Conservation (phyloP, 1,140 invertebrate genomes). For the Zaprionus camerounensis region DNA sequence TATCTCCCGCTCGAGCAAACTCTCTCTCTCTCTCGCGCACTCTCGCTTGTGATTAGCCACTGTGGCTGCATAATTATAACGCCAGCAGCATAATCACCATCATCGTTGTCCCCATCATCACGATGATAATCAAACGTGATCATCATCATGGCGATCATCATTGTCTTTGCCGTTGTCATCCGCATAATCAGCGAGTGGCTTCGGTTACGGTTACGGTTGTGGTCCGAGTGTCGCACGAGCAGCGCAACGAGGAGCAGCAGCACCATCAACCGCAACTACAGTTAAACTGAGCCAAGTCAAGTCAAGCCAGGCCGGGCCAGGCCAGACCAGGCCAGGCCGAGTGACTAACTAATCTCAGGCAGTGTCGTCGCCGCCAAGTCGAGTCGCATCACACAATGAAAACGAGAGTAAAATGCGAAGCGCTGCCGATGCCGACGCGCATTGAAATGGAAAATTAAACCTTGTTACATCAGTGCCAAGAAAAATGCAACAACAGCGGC, state of each 20-base stretch:
- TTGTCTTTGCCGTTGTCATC: slow-evolving; percentile 43
- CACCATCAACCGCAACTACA: slow-evolving; percentile 71
- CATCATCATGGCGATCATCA: slow-evolving; percentile 56
- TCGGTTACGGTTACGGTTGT: slow-evolving; percentile 60
- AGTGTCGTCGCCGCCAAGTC: not conserved
- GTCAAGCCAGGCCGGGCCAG: not conserved
- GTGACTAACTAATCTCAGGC: slow-evolving; percentile 43
- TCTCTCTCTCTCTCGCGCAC: not conserved
- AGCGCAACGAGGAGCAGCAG: slow-evolving; percentile 32
- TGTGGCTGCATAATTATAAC: slow-evolving; percentile 57
- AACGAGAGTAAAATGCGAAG: slow-evolving; percentile 82
- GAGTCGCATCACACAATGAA: slow-evolving; percentile 70
- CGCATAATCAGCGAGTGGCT: slow-evolving; percentile 63
- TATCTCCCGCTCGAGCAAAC: slow-evolving; percentile 4
- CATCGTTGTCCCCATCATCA: slow-evolving; percentile 46
- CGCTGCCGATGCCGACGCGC: slow-evolving; percentile 68
- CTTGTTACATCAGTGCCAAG: slow-evolving; percentile 79
- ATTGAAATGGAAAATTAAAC: slow-evolving; percentile 84
- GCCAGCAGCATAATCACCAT: slow-evolving; percentile 41
- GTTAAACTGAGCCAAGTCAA: slow-evolving; percentile 8
- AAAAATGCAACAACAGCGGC: slow-evolving; percentile 59
- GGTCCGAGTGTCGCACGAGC: slow-evolving; percentile 37
- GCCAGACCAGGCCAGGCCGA: not conserved
- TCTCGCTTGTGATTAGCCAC: slow-evolving; percentile 40
- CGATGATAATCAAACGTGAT: slow-evolving; percentile 48